Evolutionary conservation across 2,888 invertebrate species (phyloP).

Genomic region (Ditula angustiorana): DNA sequence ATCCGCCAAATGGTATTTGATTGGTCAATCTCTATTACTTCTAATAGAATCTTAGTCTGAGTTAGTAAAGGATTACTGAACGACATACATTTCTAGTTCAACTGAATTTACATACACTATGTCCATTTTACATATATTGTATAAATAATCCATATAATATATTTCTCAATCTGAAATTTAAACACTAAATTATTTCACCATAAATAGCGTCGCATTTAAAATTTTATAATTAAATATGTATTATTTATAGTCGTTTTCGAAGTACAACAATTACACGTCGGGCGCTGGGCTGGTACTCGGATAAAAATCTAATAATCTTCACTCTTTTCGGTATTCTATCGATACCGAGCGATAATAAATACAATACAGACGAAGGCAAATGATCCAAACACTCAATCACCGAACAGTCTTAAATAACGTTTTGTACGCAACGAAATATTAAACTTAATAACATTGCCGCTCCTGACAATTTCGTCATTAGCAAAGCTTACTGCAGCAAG

Average conservation of each 20-base stretch:
- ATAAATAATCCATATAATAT: slow-evolving; percentile 67
- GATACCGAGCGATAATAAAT: slow-evolving; percentile 68
- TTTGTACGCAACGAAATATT: slow-evolving; percentile 80
- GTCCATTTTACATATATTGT: slow-evolving; percentile 60
- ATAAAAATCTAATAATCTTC: slow-evolving; percentile 62
- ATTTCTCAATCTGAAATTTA: slow-evolving; percentile 78
- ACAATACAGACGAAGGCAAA: slow-evolving; percentile 69
- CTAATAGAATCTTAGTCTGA: slow-evolving; percentile 63
- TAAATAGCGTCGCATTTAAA: slow-evolving; percentile 82
- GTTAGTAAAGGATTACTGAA: slow-evolving; percentile 63
- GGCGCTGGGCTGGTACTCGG: slow-evolving; percentile 70
- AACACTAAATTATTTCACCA: slow-evolving; percentile 76
- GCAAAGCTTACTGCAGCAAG: slow-evolving; percentile 83
- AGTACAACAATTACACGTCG: slow-evolving; percentile 73
- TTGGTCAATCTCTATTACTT: slow-evolving; percentile 71
- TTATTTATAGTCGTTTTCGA: slow-evolving; percentile 61
- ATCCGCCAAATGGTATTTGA: slow-evolving; percentile 66
- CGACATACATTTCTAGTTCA: slow-evolving; percentile 76
- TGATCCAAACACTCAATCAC: slow-evolving; percentile 76
- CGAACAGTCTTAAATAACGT: slow-evolving; percentile 82
- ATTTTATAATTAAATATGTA: slow-evolving; percentile 66
- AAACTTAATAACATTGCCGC: slow-evolving; percentile 60
- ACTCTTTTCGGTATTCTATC: slow-evolving; percentile 50
- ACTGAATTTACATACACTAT: slow-evolving; percentile 76
- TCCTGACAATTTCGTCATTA: slow-evolving; percentile 75